Conservation (phyloP, 2,797 vertebrate genomes). For the Harpia harpyja region DNA sequence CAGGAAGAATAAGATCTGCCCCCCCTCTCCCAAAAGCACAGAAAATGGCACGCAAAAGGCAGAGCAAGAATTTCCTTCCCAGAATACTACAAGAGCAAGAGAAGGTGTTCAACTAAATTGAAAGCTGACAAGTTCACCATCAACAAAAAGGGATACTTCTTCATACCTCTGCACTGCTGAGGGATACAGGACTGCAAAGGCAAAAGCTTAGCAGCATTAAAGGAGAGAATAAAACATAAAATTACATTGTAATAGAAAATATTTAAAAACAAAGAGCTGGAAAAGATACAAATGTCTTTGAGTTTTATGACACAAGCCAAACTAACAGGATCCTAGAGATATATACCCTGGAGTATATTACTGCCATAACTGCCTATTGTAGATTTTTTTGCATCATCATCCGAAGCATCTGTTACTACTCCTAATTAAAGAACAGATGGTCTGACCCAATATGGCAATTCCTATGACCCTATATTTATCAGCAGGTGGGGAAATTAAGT, state of each 20-base stretch:
- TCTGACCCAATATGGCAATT: constrained; percentile 7
- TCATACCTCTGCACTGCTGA: not conserved
- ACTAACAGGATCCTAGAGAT: not conserved
- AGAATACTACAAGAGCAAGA: not conserved
- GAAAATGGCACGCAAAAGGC: not conserved
- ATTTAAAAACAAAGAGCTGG: not conserved
- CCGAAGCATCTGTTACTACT: constrained; percentile 12
- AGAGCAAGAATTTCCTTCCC: not conserved
- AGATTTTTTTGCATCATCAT: not conserved
- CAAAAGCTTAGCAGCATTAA: not conserved
- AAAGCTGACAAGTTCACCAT: not conserved
- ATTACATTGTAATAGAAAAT: not conserved
- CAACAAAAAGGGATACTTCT: not conserved
- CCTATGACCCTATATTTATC: constrained; percentile 11
- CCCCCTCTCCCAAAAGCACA: not conserved
- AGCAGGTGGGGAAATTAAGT: constrained; percentile 46
- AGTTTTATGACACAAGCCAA: not conserved
- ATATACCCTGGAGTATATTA: not conserved
- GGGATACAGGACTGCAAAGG: not conserved
- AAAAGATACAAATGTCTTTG: not conserved
- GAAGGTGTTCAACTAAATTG: not conserved
- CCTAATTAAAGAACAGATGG: constrained; percentile 48
- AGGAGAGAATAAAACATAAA: not conserved
- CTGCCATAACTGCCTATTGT: not conserved
- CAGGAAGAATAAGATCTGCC: not conserved